These are phyloP conservation scores for Halcyon leucocephala DNA, from an alignment of 2,797 vertebrate genomes.

Conservation along the genomic window DNA sequence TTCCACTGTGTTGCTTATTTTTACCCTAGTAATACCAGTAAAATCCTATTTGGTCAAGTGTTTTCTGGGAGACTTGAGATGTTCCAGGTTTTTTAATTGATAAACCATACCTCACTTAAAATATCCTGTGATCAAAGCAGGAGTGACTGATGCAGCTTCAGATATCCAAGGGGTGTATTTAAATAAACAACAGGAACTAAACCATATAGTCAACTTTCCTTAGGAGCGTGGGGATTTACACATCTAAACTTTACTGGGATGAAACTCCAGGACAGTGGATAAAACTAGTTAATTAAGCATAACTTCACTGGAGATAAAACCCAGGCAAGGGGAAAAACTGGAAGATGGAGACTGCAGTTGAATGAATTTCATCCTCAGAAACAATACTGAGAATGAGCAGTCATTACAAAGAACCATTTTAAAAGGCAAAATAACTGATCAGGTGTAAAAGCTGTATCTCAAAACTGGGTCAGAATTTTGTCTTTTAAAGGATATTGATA, in stretches of 20 bases:
- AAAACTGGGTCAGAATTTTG: background rate
- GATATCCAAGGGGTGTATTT: background rate
- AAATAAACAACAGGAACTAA: slow-evolving; percentile 27
- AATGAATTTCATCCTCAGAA: background rate
- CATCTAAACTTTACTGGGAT: background rate
- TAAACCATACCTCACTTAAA: background rate
- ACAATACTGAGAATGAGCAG: background rate
- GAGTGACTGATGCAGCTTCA: background rate
- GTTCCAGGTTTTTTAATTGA: background rate
- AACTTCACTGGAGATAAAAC: slow-evolving; percentile 7
- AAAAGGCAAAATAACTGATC: background rate
- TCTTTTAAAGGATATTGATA: background rate
- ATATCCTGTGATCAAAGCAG: background rate
- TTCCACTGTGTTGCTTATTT: background rate
- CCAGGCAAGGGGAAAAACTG: background rate
- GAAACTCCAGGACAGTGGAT: background rate
- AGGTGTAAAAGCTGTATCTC: background rate
- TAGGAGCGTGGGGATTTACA: background rate
- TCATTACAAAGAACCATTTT: background rate
- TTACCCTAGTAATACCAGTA: background rate
- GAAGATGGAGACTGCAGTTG: background rate
- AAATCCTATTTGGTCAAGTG: background rate
- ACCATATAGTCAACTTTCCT: slow-evolving; percentile 5
- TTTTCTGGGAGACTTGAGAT: background rate
- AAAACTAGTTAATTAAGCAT: background rate